Percentiles rank a stretch among this genome's conserved stretches.
phyloP scores from a whole-genome alignment of 2,888 invertebrate genomes.

The Agrilus cyanescens region DNA sequence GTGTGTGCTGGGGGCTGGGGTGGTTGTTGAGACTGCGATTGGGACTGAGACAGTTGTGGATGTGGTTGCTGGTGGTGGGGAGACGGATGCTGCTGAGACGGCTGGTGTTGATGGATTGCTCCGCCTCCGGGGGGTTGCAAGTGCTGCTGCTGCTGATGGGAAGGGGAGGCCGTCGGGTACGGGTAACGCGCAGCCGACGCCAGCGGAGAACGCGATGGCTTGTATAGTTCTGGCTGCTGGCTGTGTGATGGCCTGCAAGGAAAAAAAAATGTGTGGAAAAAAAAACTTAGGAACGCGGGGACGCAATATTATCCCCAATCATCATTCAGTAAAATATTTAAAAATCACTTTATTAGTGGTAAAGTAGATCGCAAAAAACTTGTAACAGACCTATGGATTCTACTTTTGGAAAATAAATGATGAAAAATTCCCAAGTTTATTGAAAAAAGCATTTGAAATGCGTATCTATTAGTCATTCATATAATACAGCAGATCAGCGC shows the following conservation, averaged over 20 bases:
- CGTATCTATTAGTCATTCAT: no score
- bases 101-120: constrained; percentile 5
- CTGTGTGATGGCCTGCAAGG: constrained; percentile 21
- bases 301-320: no score
- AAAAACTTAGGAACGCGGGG: no score
- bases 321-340: no score
- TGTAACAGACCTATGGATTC: no score
- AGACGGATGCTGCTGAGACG: constrained; percentile 1
- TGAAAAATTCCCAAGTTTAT: no score
- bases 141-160: constrained; percentile 33
- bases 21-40: constrained; percentile 29
- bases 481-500: no score
- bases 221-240: constrained; percentile 29
- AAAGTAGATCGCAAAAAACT: no score
- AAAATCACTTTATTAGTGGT: no score
- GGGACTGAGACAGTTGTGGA: constrained; percentile 1
- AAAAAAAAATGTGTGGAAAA: neutral
- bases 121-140: constrained; percentile 9
- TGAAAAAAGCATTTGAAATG: no score
- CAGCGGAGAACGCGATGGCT: constrained; percentile 37
- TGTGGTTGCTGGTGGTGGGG: constrained; percentile 1
- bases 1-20: constrained; percentile 29
- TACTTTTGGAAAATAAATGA: no score
- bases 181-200: constrained; percentile 31
- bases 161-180: constrained; percentile 34